Conservation (phyloP, 2,888 invertebrate species). For the Drosophila rubida region DNA sequence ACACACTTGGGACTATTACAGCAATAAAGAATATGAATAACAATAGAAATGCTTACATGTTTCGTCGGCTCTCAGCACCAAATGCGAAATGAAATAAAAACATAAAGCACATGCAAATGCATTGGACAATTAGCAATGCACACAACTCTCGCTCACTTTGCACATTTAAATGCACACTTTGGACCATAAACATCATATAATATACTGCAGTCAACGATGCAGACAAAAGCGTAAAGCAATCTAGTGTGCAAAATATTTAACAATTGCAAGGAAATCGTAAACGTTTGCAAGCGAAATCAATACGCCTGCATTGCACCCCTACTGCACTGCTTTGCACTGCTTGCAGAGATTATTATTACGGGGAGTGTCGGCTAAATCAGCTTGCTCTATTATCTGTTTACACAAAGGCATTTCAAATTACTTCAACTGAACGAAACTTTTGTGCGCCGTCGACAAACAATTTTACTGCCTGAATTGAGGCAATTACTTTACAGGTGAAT, state of each 20-base stretch:
- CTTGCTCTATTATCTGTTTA: background rate
- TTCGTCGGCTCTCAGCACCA: background rate
- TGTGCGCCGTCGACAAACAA: background rate
- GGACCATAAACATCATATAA: background rate
- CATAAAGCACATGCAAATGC: conserved; percentile 2
- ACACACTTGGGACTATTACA: conserved; percentile 30
- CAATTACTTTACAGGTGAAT: conserved; percentile 7
- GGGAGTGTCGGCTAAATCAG: background rate
- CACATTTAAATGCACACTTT: background rate
- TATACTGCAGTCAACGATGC: background rate
- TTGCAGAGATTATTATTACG: background rate
- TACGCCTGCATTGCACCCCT: background rate
- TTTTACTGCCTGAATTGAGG: background rate
- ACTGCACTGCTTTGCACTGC: background rate
- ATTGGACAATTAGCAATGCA: conserved; percentile 8
- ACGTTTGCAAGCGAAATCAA: background rate
- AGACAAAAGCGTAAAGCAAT: conserved; percentile 1
- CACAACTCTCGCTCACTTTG: background rate
- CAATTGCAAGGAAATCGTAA: background rate
- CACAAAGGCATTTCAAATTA: background rate
- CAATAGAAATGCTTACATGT: conserved; percentile 11
- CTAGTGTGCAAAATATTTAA: background rate
- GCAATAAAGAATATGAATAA: conserved; percentile 25
- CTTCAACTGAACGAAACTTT: background rate
- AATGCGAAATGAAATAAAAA: conserved; percentile 1